Conservation (phyloP, 2,888 invertebrate genomes). For the Thereva nobilitata region DNA sequence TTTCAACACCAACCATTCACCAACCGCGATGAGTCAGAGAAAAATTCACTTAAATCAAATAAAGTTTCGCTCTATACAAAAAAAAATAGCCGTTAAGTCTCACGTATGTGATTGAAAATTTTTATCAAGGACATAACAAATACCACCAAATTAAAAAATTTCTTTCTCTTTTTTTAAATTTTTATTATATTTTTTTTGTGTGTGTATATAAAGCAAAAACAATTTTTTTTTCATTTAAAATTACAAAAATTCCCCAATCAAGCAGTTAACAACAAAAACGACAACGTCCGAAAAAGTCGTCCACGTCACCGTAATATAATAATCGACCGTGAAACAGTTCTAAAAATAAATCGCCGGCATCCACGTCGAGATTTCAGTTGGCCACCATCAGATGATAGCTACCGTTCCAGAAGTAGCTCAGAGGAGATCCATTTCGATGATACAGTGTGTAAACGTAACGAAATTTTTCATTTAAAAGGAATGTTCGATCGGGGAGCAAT, state of each 20-base stretch:
- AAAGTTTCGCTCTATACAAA: too few relatives aligned
- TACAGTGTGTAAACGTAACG: conserved; percentile 49
- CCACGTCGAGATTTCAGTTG: conserved; percentile 54
- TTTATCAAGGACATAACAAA: too few relatives aligned
- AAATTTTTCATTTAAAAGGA: conserved; percentile 51
- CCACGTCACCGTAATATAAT: conserved; percentile 51
- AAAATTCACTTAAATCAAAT: too few relatives aligned
- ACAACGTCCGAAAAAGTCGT: conserved; percentile 50
- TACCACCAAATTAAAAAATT: too few relatives aligned
- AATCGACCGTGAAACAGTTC: conserved; percentile 56
- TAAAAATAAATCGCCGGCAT: conserved; percentile 55
- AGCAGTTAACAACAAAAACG: conserved; percentile 12
- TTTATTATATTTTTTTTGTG: too few relatives aligned
- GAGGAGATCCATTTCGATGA: conserved; percentile 48
- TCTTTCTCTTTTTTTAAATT: too few relatives aligned
- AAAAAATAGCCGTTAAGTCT: too few relatives aligned
- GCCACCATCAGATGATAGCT: conserved; percentile 47
- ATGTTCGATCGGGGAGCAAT: conserved; percentile 49
- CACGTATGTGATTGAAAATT: too few relatives aligned
- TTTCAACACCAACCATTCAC: too few relatives aligned
- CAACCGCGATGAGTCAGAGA: too few relatives aligned
- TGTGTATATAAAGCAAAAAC: too few relatives aligned
- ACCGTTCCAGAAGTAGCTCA: conserved; percentile 46
- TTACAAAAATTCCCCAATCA: conserved; percentile 24
- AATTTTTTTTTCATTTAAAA: too few relatives aligned